Conservation (phyloP, 1,140 invertebrate species). For the Helicorthomorpha holstii region DNA sequence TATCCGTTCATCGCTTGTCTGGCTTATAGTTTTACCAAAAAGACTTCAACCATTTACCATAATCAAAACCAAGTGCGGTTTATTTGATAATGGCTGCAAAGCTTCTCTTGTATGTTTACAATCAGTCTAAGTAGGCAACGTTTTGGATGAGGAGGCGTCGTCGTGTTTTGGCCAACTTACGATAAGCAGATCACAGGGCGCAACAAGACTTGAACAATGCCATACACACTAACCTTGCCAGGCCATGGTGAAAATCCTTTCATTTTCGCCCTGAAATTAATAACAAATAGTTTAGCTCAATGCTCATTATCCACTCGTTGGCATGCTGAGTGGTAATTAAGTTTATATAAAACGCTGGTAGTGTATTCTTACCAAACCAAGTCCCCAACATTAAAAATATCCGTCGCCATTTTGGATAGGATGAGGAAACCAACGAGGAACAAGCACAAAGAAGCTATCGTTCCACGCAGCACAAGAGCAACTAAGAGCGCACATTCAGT, state of each 20-base stretch:
- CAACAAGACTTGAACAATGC: slow-evolving; percentile 3
- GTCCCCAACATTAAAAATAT: slow-evolving; percentile 48
- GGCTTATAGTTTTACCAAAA: no score
- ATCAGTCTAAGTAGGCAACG: no score
- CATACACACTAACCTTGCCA: slow-evolving; percentile 54
- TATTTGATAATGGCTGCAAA: no score
- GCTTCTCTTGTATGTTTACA: no score
- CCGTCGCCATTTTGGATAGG: slow-evolving; percentile 34
- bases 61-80: no score
- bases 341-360: slow-evolving; percentile 9
- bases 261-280: slow-evolving; percentile 80
- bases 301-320: slow-evolving; percentile 16
- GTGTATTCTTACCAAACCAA: slow-evolving; percentile 47
- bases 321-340: slow-evolving; percentile 10
- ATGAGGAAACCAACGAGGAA: background rate
- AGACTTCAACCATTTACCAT: no score
- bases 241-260: slow-evolving; percentile 88
- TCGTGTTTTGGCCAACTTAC: background rate
- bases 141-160: background rate
- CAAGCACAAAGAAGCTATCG: background rate
- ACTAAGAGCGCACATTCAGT: background rate
- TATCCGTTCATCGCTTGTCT: no score
- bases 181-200: background rate
- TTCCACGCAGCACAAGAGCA: background rate
- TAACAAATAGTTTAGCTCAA: slow-evolving; percentile 2